These are phyloP conservation scores for Heliconius sara DNA, from an alignment of 2,888 invertebrate species.

Conservation along the genomic window DNA sequence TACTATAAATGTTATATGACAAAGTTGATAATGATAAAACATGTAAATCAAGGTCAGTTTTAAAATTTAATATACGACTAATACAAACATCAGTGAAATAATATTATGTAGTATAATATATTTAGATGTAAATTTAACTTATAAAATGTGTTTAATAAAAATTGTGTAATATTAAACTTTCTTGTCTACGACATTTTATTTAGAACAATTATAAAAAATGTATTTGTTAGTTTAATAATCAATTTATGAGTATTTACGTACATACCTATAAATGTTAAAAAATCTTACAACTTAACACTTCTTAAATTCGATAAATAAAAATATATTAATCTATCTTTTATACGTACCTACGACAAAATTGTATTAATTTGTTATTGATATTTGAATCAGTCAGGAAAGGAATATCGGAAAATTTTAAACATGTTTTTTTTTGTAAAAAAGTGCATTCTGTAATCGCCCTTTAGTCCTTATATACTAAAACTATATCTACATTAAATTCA, in stretches of 20 bases:
- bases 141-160: neutral
- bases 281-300: no score
- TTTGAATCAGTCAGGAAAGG: no score
- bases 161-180: neutral
- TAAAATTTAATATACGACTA: neutral
- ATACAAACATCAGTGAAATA: neutral
- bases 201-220: neutral
- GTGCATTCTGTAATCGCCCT: no score
- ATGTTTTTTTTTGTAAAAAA: no score
- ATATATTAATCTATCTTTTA: neutral
- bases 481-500: neutral
- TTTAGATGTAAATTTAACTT: neutral
- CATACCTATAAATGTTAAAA: no score
- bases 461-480: neutral
- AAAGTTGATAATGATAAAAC: neutral
- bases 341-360: neutral
- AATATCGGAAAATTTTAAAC: no score
- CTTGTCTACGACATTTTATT: neutral
- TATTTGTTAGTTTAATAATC: neutral
- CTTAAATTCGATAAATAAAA: no score
- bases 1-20: slow-evolving; percentile 3
- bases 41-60: slow-evolving; percentile 18
- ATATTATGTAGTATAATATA: slow-evolving; percentile 4
- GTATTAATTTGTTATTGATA: no score
- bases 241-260: neutral